Conservation (phyloP, 2,888 invertebrate genomes). For the Thysanoteuthis rhombus region DNA sequence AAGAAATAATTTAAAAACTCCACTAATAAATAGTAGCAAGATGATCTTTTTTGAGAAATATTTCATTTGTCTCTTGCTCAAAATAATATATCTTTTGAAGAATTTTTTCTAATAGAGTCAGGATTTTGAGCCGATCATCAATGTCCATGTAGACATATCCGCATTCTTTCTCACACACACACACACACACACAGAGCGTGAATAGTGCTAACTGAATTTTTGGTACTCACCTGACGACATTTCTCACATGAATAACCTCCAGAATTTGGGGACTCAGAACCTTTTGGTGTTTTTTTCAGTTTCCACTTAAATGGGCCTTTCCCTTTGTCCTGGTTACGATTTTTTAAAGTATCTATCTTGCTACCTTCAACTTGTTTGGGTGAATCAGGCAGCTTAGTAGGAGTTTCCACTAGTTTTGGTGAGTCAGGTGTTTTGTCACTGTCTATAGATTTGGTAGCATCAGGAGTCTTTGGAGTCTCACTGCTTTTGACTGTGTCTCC, state of each 20-base stretch:
- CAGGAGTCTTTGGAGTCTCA: background rate
- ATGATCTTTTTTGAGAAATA: too few species aligned
- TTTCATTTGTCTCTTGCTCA: too few species aligned
- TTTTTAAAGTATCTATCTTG: background rate
- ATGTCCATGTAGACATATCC: background rate
- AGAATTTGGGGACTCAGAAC: background rate
- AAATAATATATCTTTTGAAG: too few species aligned
- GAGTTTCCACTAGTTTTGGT: background rate
- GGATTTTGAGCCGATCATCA: too few species aligned
- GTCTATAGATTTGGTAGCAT: conserved; percentile 1
- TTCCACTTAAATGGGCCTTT: conserved; percentile 25
- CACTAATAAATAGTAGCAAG: too few species aligned
- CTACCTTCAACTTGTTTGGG: background rate
- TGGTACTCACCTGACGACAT: background rate
- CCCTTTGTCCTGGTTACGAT: background rate
- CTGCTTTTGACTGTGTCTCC: conserved; percentile 20
- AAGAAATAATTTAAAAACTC: too few species aligned
- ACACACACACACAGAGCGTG: background rate
- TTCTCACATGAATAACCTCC: conserved; percentile 20
- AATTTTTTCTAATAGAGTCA: too few species aligned
- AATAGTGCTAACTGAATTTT: background rate
- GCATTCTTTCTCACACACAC: background rate
- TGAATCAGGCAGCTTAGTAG: background rate
- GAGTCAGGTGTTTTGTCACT: background rate
- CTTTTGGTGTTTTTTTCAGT: background rate